A percentile compares a stretch with the other conserved stretches of the same genome.
phyloP scores from a whole-genome alignment of 2,888 invertebrate genomes.

The Beris chalybata region DNA sequence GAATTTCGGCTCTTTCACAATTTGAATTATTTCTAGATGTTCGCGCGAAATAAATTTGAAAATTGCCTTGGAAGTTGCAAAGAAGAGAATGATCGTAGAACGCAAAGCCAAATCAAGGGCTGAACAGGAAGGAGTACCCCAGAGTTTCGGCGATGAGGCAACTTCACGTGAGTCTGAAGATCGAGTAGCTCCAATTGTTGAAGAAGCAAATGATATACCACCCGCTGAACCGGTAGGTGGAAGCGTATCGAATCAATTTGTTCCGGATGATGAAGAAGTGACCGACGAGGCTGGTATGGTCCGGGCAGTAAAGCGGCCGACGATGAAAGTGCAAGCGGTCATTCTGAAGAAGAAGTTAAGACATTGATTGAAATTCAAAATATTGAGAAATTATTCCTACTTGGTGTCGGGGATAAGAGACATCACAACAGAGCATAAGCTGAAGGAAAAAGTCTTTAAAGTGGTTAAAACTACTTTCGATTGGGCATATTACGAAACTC shows the following conservation, averaged over 20 bases:
- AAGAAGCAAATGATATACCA: background rate
- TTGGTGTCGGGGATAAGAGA: background rate
- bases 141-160: background rate
- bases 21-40: constrained; percentile 57
- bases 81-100: constrained; percentile 14
- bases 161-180: background rate
- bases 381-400: constrained; percentile 2
- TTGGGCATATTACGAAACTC: too few relatives aligned
- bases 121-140: background rate
- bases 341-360: constrained; percentile 9
- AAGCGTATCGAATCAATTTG: constrained; percentile 3
- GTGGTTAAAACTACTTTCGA: constrained; percentile 14
- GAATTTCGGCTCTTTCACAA: background rate
- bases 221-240: constrained; percentile 8
- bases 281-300: constrained; percentile 69
- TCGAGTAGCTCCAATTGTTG: background rate
- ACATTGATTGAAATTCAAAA: constrained; percentile 24
- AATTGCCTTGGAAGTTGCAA: constrained; percentile 10
- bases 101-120: background rate
- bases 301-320: constrained; percentile 73
- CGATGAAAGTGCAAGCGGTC: constrained; percentile 25
- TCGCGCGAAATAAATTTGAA: constrained; percentile 75
- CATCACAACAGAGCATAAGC: background rate
- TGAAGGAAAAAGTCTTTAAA: background rate
- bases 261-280: background rate